Conservation (phyloP, 2,797 vertebrate genomes). For the Microctenopoma stevenorrisi region DNA sequence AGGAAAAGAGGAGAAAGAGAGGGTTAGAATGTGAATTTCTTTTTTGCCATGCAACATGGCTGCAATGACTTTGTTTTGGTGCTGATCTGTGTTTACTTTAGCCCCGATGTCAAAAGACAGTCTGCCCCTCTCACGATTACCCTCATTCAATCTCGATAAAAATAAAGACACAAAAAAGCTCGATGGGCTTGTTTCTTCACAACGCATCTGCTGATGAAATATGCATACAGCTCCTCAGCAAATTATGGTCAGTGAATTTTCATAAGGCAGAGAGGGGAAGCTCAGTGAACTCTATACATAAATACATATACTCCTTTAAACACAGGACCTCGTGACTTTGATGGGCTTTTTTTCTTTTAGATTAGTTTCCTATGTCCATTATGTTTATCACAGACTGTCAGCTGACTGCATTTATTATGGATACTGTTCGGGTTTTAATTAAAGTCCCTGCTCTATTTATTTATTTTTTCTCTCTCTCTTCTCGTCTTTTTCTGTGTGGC, state of each 20-base stretch:
- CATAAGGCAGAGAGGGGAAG: conserved; percentile 74
- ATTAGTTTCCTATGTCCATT: conserved; percentile 57
- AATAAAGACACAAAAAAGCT: conserved; percentile 62
- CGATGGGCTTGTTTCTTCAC: conserved; percentile 69
- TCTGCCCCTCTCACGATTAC: conserved; percentile 41
- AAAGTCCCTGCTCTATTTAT: conserved; percentile 31
- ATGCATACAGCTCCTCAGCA: conserved; percentile 79
- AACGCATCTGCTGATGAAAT: conserved; percentile 78
- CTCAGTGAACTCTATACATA: conserved; percentile 80
- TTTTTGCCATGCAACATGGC: conserved; percentile 30
- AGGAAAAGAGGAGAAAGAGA: conserved; percentile 48
- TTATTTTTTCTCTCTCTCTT: conserved; percentile 2
- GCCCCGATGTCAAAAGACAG: conserved; percentile 59
- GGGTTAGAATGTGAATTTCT: conserved; percentile 20
- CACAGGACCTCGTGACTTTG: conserved; percentile 67
- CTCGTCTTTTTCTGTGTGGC: conserved; percentile 21
- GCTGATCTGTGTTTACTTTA: conserved; percentile 70
- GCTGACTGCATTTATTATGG: conserved; percentile 46
- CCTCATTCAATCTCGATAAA: conserved; percentile 66
- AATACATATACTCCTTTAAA: conserved; percentile 72
- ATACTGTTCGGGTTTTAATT: conserved; percentile 59
- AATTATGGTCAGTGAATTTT: conserved; percentile 83
- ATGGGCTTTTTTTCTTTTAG: conserved; percentile 44
- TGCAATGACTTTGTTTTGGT: conserved; percentile 40
- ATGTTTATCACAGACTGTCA: conserved; percentile 57